A percentile compares a stretch with the other conserved stretches of the same genome.
Evolutionary conservation across 2,888 invertebrate genomes (phyloP).

Genomic region (Gasteruption jaculator): DNA sequence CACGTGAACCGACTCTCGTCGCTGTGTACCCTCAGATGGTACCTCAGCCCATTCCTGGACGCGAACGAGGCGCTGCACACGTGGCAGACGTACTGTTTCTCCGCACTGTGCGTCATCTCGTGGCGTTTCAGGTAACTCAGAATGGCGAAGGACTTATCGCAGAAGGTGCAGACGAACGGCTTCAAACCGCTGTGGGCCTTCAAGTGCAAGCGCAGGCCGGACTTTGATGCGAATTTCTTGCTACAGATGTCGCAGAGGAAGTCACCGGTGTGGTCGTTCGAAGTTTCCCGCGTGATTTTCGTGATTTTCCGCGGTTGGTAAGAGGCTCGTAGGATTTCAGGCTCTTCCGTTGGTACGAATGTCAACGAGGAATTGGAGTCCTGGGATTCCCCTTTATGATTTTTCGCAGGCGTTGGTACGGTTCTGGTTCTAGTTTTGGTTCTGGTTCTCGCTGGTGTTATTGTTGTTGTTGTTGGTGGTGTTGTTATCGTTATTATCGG

Average conservation of each 20-base stretch:
- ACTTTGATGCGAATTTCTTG: constrained; percentile 30
- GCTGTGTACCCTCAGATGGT: constrained; percentile 29
- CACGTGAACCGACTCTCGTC: constrained; percentile 31
- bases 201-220: constrained; percentile 30
- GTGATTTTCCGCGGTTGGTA: too few species aligned
- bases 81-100: constrained; percentile 30
- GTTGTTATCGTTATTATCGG: too few species aligned
- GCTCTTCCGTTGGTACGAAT: too few species aligned
- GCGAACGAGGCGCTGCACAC: constrained; percentile 30
- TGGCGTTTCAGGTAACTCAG: constrained; percentile 32
- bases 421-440: too few species aligned
- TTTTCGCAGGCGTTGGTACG: too few species aligned
- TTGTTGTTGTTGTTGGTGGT: too few species aligned
- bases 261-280: too few species aligned
- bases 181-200: constrained; percentile 29
- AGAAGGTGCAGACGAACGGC: constrained; percentile 28
- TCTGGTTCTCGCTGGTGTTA: too few species aligned
- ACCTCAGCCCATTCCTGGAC: constrained; percentile 31
- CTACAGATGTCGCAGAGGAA: constrained; percentile 32
- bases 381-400: constrained; percentile 1
- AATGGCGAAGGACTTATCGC: constrained; percentile 30
- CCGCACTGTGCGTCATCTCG: constrained; percentile 27
- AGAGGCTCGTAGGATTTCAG: too few species aligned
- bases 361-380: too few species aligned
- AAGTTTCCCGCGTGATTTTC: too few species aligned